Evolutionary conservation across 2,888 invertebrate genomes (phyloP).

Genomic region (Lasioglossum villosulum): DNA sequence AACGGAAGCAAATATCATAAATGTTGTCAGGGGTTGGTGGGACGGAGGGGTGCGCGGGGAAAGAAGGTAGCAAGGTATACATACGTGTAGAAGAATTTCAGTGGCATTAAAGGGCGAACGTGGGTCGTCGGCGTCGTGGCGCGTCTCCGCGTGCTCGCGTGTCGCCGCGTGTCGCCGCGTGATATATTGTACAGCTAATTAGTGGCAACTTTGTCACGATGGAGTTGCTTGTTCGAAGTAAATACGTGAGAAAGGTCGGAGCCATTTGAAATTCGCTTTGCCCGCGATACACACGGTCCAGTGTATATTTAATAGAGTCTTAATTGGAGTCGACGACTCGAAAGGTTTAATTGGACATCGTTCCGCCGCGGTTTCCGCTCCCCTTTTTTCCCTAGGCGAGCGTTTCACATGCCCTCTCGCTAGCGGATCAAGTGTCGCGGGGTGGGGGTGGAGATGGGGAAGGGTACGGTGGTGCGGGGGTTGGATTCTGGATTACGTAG

Average conservation of each 20-base stretch:
- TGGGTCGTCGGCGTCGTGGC: neutral
- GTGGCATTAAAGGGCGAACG: slow-evolving; percentile 31
- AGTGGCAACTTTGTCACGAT: slow-evolving; percentile 70
- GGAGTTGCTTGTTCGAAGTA: slow-evolving; percentile 70
- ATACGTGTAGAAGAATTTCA: neutral
- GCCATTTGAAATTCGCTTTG: slow-evolving; percentile 73
- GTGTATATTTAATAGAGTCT: slow-evolving; percentile 76
- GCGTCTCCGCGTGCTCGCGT: slow-evolving; percentile 39
- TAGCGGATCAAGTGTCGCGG: slow-evolving; percentile 20
- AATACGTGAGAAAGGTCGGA: slow-evolving; percentile 66
- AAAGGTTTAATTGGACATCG: slow-evolving; percentile 75
- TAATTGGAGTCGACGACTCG: slow-evolving; percentile 73
- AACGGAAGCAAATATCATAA: neutral
- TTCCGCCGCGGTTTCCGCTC: slow-evolving; percentile 53
- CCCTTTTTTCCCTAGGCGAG: slow-evolving; percentile 27
- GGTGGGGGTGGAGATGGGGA: neutral
- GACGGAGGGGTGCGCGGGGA: neutral
- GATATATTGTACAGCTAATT: slow-evolving; percentile 70
- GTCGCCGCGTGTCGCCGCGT: slow-evolving; percentile 43
- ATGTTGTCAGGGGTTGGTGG: neutral
- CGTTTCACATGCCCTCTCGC: slow-evolving; percentile 30
- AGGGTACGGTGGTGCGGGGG: neutral
- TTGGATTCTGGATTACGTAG: slow-evolving; percentile 50
- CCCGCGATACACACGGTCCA: slow-evolving; percentile 64
- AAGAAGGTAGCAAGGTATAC: neutral